Base-by-base conservation (phyloP, 2,888 invertebrate genomes). In the Gymnocheta viridis region DNA sequence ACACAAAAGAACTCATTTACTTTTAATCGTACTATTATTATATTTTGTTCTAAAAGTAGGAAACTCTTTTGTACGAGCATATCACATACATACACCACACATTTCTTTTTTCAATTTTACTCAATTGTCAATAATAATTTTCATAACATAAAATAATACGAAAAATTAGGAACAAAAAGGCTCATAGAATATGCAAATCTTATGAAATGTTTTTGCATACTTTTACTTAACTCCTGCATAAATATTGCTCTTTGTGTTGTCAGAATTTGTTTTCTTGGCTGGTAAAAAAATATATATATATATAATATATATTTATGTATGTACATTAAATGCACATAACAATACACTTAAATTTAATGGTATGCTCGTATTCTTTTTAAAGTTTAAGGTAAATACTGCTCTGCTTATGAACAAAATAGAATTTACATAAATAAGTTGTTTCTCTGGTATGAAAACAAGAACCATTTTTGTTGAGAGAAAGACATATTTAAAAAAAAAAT, bases 101-200 rank as follows among this genome's bases (percentile, higher is more conserved):
- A n/a, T n/a, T n/a, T n/a, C 38, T 38, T 38, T 38, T 38, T 38
- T 7, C 2, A 9, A 2, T 47, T 47, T 47, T 47, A 9, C 44
- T 6, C 14, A 7, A 24, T 24, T 62, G 27, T 24, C 41, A 17
- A 44, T 62, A 17, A 44, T 62, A 24, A 22, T 60, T 70, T 70
- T 41, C 54, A 54, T 38, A 69, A 49, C 10, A 19, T 24, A 19
- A 44, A 72, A 58, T 44, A 62, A 14, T 14, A 60, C 0, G 49
- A 56, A 72, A 49, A 51, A 44, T 19, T 49, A n/a, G 14, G 10
- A 62, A 58, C 32, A 67, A 58, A 60, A 19, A 60, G 73, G 47
- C 56, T 62, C 78, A 54, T 78, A 56, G 54, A 73, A 78, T 78
- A 82, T 82, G 78, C 67, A 78, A 82, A 82, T 78, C 78, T 47